Conservation (phyloP, 1,140 invertebrate species). For the Fopius arisanus region DNA sequence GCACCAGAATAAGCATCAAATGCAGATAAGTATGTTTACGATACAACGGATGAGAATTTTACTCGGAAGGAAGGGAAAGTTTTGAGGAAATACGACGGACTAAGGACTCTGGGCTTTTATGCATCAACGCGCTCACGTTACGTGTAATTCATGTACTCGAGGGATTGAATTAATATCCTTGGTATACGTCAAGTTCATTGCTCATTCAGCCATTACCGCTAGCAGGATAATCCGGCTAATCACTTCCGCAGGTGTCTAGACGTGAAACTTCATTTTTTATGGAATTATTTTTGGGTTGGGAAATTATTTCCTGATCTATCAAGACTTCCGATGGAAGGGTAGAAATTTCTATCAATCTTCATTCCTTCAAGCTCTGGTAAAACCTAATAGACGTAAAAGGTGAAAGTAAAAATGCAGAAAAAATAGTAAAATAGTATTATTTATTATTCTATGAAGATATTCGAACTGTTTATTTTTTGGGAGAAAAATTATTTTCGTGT, state of each 20-base stretch:
- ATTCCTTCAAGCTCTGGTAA: no score
- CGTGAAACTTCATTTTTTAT: not conserved
- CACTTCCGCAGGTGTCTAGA: not conserved
- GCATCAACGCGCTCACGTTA: not conserved
- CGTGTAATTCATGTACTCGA: not conserved
- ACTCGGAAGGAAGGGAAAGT: conserved; percentile 19
- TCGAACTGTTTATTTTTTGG: no score
- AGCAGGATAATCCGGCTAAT: not conserved
- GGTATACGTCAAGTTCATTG: not conserved
- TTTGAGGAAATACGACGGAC: conserved; percentile 14
- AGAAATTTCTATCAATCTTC: no score
- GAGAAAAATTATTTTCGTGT: no score
- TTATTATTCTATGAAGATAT: no score
- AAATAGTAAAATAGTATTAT: no score
- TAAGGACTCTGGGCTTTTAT: conserved; percentile 2
- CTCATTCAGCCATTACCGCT: not conserved
- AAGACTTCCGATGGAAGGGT: no score
- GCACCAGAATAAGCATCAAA: not conserved
- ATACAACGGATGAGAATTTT: not conserved
- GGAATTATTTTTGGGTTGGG: not conserved
- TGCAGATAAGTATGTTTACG: conserved; percentile 16
- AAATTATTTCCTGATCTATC: no score
- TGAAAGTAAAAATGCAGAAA: no score
- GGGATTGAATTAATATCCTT: not conserved
- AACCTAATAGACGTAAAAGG: no score